Conservation (phyloP, 2,113 vertebrate species). For the Cygnus atratus region DNA sequence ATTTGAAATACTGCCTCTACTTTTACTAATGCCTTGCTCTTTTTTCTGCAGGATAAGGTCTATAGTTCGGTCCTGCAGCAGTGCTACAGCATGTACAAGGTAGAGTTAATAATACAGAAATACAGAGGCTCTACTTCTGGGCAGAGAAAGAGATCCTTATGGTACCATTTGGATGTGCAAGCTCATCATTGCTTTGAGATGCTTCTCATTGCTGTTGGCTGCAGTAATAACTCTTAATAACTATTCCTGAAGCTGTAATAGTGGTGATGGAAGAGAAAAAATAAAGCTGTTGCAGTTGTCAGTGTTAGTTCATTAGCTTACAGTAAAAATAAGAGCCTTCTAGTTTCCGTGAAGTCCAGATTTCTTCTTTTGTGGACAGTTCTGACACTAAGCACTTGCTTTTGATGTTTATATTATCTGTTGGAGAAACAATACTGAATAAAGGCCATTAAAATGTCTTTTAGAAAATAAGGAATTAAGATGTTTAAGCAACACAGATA, state of each 20-base stretch:
- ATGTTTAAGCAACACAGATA: background rate
- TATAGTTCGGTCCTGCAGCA: conserved; percentile 93
- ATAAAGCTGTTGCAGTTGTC: background rate
- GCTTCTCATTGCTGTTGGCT: background rate
- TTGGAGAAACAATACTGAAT: background rate
- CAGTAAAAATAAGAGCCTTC: background rate
- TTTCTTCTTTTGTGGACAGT: background rate
- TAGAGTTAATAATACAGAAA: conserved; percentile 47
- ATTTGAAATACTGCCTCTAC: background rate
- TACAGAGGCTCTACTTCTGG: background rate
- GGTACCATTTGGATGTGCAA: background rate
- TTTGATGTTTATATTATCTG: background rate
- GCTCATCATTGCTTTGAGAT: background rate
- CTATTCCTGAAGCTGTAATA: background rate
- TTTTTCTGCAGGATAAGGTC: conserved; percentile 90
- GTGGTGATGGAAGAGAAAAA: background rate
- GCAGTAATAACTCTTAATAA: background rate
- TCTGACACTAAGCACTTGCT: background rate
- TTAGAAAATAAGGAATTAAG: background rate
- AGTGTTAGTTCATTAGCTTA: background rate
- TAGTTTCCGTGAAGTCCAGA: background rate
- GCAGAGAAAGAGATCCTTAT: background rate
- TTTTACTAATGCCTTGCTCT: background rate
- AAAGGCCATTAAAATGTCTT: background rate
- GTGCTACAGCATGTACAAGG: conserved; percentile 99